Base-by-base conservation (phyloP, 2,797 vertebrate genomes). In the Setipinna tenuifilis region DNA sequence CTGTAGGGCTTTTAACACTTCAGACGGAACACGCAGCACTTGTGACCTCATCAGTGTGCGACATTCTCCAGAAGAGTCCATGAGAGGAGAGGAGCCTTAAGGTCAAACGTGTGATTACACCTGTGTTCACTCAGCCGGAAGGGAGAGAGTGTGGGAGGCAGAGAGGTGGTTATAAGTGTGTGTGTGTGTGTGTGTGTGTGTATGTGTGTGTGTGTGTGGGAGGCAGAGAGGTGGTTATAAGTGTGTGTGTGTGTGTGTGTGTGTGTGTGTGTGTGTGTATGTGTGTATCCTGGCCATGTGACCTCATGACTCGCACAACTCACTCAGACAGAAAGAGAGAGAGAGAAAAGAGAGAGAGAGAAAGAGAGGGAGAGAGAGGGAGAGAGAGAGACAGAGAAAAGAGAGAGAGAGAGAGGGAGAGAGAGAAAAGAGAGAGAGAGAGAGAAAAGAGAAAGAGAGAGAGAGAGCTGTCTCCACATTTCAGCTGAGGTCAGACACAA, bases 11-110 rank as follows among this genome's bases (percentile, higher is more conserved):
- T 3, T 75, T 28, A 68, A 68, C 25, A 68, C 25, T 16, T 25
- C 10, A 16, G 3, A 35, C 9, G 25, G 68, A 75, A 75, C 31
- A 6, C 31, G 25, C 68, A 41, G 28, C 14, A 6, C 31, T 9
- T 75, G 68, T 75, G 68, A 75, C 68, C 68, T 75, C 68, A 75
- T 75, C 68, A 17, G 16, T 28, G 28, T 75, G 68, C 31, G 68
- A 75, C 68, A 19, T 28, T 75, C 28, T 41, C 0, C 31, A 75
- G 68, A 28, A 35, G 28, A 12, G 16, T 35, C 14, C 28, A 12
- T 16, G 31, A 19, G 68, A 16, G 68, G 31, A 41, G 31, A 17
- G 31, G 31, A 16, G 12, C 12, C 0, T 35, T 35, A 75, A 35
- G 68, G 68, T 75, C 68, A 75, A 75, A 75, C 14, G 11, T 16